Evolutionary conservation across 1,140 invertebrate genomes (phyloP), one percentile per base, ranked within the genome.

Genomic region (Monomorium pharaonis): DNA sequence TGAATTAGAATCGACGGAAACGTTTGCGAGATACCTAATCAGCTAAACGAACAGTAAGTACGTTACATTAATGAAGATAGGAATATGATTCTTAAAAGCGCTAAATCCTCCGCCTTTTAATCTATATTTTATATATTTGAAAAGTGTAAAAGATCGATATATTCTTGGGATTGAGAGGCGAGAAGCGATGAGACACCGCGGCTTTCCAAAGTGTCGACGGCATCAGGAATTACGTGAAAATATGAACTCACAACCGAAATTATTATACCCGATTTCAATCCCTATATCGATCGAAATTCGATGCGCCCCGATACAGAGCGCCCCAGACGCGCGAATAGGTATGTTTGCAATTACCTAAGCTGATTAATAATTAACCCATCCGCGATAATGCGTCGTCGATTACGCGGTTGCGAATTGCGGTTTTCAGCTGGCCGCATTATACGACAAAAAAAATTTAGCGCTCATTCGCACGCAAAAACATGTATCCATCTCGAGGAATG

Each of bases 1-100:
- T 72, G 37, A 83, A 83, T 47, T 44, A 54, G 51, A 72, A 74
- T 74, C 51, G 37, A 72, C 27, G 37, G 47, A 83, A 83, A 83
- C n/a, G 72, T 37, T 51, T 60, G 42, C 27, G 37, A 72, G 69
- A 83, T 72, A 83, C 54, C 24, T 80, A 69, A 56, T 6, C 47
- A 54, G 49, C 67, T 72, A 83, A n/a, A 83, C 37, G n/a, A 74
- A 83, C 51, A 72, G 37, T 54, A 72, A n/a, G 7, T 51, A 74
- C 51, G 14, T 83, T 47, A 83, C 78, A 83, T 72, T 80, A 83
- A 83, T 30, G 51, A 70, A 67, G 60, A 81, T 58, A 78, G n/a
- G 37, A 83, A 83, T 83, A 83, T 10, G 54, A 69, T 69, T 80
- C 54, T 70, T 56, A 44, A 47, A 70, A 74, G 78, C 51, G 51